Conservation (phyloP, 1,140 invertebrate genomes). For the Micrasema minimum region DNA sequence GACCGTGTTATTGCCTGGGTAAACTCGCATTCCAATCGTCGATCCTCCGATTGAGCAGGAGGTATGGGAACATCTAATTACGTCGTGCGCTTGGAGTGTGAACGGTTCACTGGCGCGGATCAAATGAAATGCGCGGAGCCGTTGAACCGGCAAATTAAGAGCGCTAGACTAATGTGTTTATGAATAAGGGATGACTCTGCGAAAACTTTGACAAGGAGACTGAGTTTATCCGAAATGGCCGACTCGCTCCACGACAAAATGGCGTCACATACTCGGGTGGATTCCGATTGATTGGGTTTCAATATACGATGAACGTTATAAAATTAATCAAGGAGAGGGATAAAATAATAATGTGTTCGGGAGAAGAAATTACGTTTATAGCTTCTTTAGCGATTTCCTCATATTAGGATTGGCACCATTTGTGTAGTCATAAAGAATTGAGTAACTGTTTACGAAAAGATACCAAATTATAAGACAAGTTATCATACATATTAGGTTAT, state of each 20-base stretch:
- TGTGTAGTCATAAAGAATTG: too few relatives aligned
- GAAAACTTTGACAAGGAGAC: constrained; percentile 22
- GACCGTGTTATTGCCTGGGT: constrained; percentile 17
- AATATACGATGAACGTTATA: too few relatives aligned
- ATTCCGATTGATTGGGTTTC: too few relatives aligned
- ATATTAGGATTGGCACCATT: too few relatives aligned
- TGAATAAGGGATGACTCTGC: constrained; percentile 33
- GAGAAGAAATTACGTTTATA: too few relatives aligned
- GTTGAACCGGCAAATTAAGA: constrained; percentile 34
- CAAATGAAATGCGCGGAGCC: constrained; percentile 37
- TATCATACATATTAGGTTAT: too few relatives aligned
- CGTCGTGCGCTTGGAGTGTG: constrained; percentile 36
- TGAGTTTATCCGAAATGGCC: background rate
- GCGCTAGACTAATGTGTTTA: constrained; percentile 37
- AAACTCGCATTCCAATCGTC: constrained; percentile 39
- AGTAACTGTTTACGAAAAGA: too few relatives aligned
- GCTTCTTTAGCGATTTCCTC: too few relatives aligned
- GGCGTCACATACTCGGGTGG: too few relatives aligned
- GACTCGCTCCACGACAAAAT: background rate
- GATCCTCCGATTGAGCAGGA: constrained; percentile 28
- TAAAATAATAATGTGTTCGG: too few relatives aligned
- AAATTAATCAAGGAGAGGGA: too few relatives aligned
- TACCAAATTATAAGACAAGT: too few relatives aligned
- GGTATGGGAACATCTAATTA: constrained; percentile 43
- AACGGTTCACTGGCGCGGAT: constrained; percentile 32